Percentiles rank a stretch among this genome's conserved stretches.
phyloP scores from a whole-genome alignment of 2,113 vertebrate genomes.

The Physeter macrocephalus region DNA sequence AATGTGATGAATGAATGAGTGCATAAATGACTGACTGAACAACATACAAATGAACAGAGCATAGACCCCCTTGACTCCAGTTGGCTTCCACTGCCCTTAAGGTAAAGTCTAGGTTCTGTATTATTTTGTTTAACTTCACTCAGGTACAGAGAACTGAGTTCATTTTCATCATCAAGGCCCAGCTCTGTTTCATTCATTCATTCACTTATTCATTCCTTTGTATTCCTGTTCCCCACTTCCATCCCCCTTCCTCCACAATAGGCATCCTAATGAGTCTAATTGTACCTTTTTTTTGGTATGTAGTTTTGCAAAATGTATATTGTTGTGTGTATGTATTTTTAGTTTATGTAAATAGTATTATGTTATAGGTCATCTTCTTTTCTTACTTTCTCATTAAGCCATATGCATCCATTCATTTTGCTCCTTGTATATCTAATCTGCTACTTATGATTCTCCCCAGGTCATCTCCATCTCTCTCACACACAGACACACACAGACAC shows the following conservation, averaged over 20 bases:
- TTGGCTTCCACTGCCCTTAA: not conserved
- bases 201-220: not conserved
- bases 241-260: not conserved
- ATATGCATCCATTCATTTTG: not conserved
- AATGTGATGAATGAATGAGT: not conserved
- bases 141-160: not conserved
- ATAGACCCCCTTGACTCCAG: not conserved
- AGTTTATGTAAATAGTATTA: not conserved
- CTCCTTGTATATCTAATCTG: not conserved
- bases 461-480: not conserved
- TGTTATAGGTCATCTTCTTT: not conserved
- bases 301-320: not conserved
- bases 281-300: not conserved
- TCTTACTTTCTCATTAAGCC: not conserved
- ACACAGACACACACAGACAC: not conserved
- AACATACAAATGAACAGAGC: not conserved
- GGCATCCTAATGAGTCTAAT: not conserved
- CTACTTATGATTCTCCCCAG: not conserved
- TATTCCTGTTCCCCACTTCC: not conserved
- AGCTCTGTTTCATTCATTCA: not conserved
- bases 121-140: not conserved
- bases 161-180: not conserved
- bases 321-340: not conserved
- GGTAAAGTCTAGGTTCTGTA: not conserved
- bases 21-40: not conserved